phyloP scores from a whole-genome alignment of 2,888 invertebrate genomes.

The Pardosa pseudoannulata region DNA sequence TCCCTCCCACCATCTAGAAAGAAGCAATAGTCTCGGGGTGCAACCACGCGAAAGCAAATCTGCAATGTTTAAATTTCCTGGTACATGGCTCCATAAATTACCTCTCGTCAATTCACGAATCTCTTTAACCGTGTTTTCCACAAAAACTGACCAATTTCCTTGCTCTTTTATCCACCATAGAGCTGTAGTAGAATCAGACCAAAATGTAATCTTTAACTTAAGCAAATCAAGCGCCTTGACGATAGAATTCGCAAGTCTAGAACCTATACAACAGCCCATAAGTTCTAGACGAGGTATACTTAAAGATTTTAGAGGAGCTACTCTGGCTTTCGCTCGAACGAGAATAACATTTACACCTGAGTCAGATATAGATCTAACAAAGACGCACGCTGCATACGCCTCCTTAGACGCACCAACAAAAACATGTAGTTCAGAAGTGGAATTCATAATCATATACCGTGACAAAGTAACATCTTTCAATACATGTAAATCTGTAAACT shows the following conservation, averaged over 20 bases:
- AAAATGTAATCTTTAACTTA: background rate
- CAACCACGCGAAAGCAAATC: too few relatives aligned
- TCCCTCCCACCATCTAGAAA: too few relatives aligned
- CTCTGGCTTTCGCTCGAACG: background rate
- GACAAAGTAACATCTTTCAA: background rate
- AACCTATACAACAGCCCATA: constrained; percentile 3
- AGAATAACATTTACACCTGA: background rate
- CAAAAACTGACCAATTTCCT: constrained; percentile 1
- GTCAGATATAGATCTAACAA: background rate
- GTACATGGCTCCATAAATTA: background rate
- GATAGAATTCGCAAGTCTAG: background rate
- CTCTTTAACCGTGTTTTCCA: background rate
- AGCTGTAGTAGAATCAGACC: constrained; percentile 11
- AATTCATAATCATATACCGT: too few relatives aligned
- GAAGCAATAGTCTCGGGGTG: too few relatives aligned
- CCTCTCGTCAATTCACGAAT: background rate
- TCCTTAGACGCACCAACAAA: background rate
- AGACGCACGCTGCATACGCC: background rate
- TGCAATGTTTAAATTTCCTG: background rate
- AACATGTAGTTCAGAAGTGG: background rate
- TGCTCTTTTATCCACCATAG: background rate
- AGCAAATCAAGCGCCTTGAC: background rate
- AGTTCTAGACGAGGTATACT: background rate
- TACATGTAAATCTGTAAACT: too few relatives aligned
- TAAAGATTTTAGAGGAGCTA: background rate